Evolutionary conservation across 2,888 invertebrate genomes (phyloP).

Genomic region (Mimachlamys varia): DNA sequence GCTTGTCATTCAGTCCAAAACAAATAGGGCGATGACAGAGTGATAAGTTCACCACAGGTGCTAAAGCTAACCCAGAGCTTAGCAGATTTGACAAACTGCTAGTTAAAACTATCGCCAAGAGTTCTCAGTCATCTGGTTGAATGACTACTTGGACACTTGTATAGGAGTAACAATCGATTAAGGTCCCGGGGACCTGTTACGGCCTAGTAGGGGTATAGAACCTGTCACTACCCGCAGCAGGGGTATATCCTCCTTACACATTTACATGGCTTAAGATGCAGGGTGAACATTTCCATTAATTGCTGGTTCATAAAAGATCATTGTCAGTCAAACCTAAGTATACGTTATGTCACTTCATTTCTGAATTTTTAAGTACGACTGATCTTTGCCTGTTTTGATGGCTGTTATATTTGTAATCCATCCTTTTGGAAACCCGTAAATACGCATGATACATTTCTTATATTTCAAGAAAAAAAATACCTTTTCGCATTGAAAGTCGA

Average conservation of each 20-base stretch:
- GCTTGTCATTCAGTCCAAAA: not conserved
- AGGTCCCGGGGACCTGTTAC: not conserved
- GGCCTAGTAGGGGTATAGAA: not conserved
- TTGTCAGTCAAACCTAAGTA: not conserved
- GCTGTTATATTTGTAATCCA: too few species aligned
- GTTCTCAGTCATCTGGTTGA: not conserved
- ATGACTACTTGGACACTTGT: slow-evolving; percentile 2
- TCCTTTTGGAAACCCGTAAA: too few species aligned
- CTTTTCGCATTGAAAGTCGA: too few species aligned
- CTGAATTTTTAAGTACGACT: too few species aligned
- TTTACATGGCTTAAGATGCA: not conserved
- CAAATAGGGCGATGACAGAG: not conserved
- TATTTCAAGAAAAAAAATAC: too few species aligned
- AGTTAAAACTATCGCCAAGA: not conserved
- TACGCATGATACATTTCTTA: too few species aligned
- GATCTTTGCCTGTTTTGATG: too few species aligned
- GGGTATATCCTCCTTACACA: not conserved
- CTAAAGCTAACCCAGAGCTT: not conserved
- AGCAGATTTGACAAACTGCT: not conserved
- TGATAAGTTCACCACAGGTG: slow-evolving; percentile 5
- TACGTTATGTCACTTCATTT: too few species aligned
- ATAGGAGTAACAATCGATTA: not conserved
- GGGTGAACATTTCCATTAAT: not conserved
- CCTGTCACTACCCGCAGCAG: too few species aligned
- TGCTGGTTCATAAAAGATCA: not conserved